Evolutionary conservation across 2,888 invertebrate species (phyloP).

Genomic region (Aspidapion aeneum): DNA sequence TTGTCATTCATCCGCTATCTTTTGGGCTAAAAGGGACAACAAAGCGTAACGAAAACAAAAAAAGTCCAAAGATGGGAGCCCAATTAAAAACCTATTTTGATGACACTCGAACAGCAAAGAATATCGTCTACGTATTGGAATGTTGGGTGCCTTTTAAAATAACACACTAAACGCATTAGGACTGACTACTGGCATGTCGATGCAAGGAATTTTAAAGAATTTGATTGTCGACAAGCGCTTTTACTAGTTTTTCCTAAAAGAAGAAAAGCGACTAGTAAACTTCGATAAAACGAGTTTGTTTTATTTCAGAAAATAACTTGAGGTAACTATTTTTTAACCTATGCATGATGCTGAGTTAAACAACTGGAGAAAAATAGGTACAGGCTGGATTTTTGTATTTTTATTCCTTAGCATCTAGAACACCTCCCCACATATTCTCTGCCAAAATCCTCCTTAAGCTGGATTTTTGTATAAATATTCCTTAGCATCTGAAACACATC

Average conservation of each 20-base stretch:
- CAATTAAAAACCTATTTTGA: slow-evolving; percentile 4
- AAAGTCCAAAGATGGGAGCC: neutral
- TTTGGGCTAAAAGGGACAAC: neutral
- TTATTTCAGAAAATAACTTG: too few relatives aligned
- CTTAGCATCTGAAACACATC: too few relatives aligned
- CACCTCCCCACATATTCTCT: too few relatives aligned
- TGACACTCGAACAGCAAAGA: neutral
- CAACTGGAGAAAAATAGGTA: too few relatives aligned
- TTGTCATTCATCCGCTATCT: neutral
- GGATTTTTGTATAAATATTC: too few relatives aligned
- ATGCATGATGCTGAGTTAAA: too few relatives aligned
- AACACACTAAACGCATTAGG: slow-evolving; percentile 43
- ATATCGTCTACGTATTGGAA: slow-evolving; percentile 11
- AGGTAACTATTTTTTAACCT: too few relatives aligned
- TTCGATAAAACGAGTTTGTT: too few relatives aligned
- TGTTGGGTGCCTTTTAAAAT: slow-evolving; percentile 18
- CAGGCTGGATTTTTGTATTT: too few relatives aligned
- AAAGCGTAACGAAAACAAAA: neutral
- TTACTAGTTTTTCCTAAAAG: neutral
- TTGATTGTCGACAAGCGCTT: neutral
- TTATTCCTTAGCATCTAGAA: too few relatives aligned
- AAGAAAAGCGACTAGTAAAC: neutral
- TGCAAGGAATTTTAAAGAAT: slow-evolving; percentile 5
- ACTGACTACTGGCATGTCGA: slow-evolving; percentile 23
- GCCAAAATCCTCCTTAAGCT: too few relatives aligned